Evolutionary conservation across 2,888 invertebrate genomes (phyloP).

Genomic region (Odontomyia ornata): DNA sequence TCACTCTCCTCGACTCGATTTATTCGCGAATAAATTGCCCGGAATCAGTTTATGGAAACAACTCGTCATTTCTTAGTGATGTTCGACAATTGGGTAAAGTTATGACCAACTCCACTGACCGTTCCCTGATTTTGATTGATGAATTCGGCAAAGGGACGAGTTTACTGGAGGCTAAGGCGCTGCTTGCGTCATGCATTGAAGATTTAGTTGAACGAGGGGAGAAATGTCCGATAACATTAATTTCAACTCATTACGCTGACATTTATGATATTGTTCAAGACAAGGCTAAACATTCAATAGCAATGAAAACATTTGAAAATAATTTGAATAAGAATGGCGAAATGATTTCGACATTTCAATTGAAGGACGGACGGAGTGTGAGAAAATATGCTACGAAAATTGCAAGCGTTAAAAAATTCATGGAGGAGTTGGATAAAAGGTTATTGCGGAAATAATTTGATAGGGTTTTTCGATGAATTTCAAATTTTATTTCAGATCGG

Average conservation of each 20-base stretch:
- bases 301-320: slow-evolving; percentile 42
- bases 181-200: slow-evolving; percentile 75
- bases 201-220: slow-evolving; percentile 70
- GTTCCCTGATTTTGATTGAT: slow-evolving; percentile 83
- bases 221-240: slow-evolving; percentile 77
- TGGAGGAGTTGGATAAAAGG: slow-evolving; percentile 22
- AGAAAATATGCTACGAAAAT: slow-evolving; percentile 36
- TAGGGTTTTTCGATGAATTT: not conserved
- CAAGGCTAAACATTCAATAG: slow-evolving; percentile 2
- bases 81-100: slow-evolving; percentile 75
- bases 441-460: not conserved
- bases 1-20: slow-evolving; percentile 78
- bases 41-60: slow-evolving; percentile 80
- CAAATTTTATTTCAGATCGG: not conserved
- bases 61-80: slow-evolving; percentile 88
- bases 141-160: slow-evolving; percentile 90
- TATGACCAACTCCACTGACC: slow-evolving; percentile 70
- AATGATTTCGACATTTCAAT: slow-evolving; percentile 31
- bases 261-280: slow-evolving; percentile 68
- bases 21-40: slow-evolving; percentile 78
- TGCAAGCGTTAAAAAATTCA: not conserved
- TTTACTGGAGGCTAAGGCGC: slow-evolving; percentile 77
- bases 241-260: slow-evolving; percentile 81
- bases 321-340: not conserved
- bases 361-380: slow-evolving; percentile 19